Base-by-base conservation (phyloP, 2,113 vertebrate species). In the Phrynosoma blainvillii region DNA sequence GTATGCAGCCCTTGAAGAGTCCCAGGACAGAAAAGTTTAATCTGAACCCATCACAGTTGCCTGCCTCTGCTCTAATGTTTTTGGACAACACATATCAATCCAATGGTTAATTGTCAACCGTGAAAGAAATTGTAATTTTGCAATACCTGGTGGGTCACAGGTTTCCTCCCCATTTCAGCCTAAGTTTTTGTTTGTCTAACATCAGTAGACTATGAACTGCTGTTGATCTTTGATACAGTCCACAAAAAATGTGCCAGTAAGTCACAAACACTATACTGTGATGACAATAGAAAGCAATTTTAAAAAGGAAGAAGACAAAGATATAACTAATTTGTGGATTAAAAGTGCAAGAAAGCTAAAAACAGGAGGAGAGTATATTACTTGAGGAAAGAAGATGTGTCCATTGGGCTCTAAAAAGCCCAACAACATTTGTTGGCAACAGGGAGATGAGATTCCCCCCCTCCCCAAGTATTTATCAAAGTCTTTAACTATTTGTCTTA, bases 161-260 rank as follows among this genome's bases (percentile, higher is more conserved):
- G 68, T 71, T 71, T 27, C 68, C 27, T 62, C 59, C 27, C 27
- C 10, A 1, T 12, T 11, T 21, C 23, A 25, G 66, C 21, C 30
- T 71, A 30, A 11, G 1, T 30, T 71, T 54, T 82, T 59, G 79
- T 79, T 36, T 36, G 30, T 30, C 68, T 3, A 4, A 0, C 10
- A 42, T 0, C 4, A 0, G 71, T 13, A 79, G 68, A 59, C 71
- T n/a, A 73, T 25, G 76, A 83, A 82, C 12, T 52, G 56, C 12
- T 52, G 56, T 2, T 82, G 36, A 5, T 1, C 1, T 7, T 0
- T 0, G 0, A 25, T 0, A 0, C 0, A 3, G 23, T 21, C 59
- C 47, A 52, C n/a, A 36, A n/a, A 0, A 0, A 0, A 0, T 75
- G 80, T 47, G 23, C 36, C 23, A 59, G 71, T 75, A 23, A 32